Evolutionary conservation across 2,113 vertebrate genomes (phyloP), one percentile per base, ranked within the genome.

Genomic region (Cranoglanis bouderius): DNA sequence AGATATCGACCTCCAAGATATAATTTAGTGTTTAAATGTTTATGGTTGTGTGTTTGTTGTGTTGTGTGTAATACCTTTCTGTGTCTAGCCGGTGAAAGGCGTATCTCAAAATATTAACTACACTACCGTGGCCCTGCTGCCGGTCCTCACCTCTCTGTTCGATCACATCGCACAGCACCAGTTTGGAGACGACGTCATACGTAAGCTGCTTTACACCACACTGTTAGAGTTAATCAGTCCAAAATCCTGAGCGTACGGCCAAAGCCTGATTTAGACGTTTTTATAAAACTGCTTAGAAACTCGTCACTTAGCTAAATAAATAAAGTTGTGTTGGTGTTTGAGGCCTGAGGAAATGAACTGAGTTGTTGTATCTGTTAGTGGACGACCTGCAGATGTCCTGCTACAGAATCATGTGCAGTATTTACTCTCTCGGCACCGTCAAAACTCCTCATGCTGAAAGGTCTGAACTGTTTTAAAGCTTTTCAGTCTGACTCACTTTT

Each of bases 81-180:
- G 8, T 59, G 6, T 88, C 46, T 84, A 95, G 95, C 96, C 96
- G 90, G 98, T 98, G 77, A 98, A 98, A 94, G 98, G 98, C 0
- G 98, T 98, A 57, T 96, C 97, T 65, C 98, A 98, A 94, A 98
- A 99, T 92, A 96, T 99, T 89, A 98, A 96, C 95, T 99, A 99
- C 96, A 98, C 97, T 43, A 98, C 97, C 0, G 96, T 98, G 63
- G 98, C 97, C 9, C 95, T 99, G 77, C 95, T 99, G 29, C 98
- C 98, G 0, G 97, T 99, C 21, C 97, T 99, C 14, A 99, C 97
- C 78, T 98, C 97, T 1, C 95, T 99, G 91, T 99, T 98, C 67
- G 97, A 99, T 92, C 98, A 99, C 92, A 90, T 99, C 2, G 97
- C 97, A 16, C 97, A 98, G 95, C 97, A 98, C 92, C 96, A 96